Conservation (phyloP, 2,797 vertebrate genomes). For the Remorina albescens region DNA sequence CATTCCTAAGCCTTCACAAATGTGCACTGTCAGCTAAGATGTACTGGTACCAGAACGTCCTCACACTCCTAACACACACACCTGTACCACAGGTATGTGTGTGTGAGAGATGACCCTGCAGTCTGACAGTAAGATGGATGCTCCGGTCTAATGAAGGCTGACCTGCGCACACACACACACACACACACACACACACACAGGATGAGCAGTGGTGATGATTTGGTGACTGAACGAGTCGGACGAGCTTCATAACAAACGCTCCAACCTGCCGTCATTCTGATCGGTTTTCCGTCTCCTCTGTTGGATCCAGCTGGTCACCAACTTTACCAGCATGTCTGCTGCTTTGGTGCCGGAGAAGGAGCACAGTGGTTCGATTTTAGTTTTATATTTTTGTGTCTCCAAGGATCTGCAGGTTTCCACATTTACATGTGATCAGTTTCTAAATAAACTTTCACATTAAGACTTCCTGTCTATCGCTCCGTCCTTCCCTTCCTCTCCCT, state of each 20-base stretch:
- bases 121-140: slow-evolving; percentile 28
- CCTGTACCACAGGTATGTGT: not conserved
- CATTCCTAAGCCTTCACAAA: not conserved
- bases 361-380: not conserved
- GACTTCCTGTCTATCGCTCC: not conserved
- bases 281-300: no score
- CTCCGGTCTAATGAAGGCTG: slow-evolving; percentile 18
- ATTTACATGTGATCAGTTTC: no score
- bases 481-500: slow-evolving; percentile 21
- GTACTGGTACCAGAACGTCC: not conserved
- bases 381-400: not conserved
- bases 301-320: not conserved
- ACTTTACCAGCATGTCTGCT: no score
- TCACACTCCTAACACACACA: not conserved
- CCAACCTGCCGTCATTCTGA: no score
- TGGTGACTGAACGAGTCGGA: no score
- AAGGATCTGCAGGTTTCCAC: no score
- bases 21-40: slow-evolving; percentile 26
- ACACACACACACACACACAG: not conserved
- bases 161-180: slow-evolving; percentile 9
- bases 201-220: no score
- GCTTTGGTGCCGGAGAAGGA: no score
- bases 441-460: no score
- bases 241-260: no score
- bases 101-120: slow-evolving; percentile 41